Evolutionary conservation across 2,888 invertebrate species (phyloP), one percentile per base, ranked within the genome.

Genomic region (Stegana nigrithorax): DNA sequence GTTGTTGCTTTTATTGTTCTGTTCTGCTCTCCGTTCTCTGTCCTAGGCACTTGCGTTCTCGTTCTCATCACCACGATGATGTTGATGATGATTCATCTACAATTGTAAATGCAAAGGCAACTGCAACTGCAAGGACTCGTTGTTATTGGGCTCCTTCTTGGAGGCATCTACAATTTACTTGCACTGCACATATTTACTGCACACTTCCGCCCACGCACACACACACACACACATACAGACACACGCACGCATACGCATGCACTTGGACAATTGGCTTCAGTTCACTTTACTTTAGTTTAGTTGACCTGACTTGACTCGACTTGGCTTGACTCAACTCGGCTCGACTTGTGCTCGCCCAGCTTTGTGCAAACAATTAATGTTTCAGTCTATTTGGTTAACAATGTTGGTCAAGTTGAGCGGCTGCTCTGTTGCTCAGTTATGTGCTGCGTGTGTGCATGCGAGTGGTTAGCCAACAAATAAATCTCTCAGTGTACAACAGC

Each of bases 361-460:
- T 62, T 67, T 67, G 61, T 61, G 55, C 73, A 74, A 75, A 80
- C 75, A 80, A 81, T 81, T 80, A 81, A 80, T 81, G 80, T 80
- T 78, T 71, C 76, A 80, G 75, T 81, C 73, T 78, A 80, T 81
- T 81, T 81, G 77, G 74, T 74, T 72, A 80, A 81, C 80, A 65
- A 55, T 55, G 53, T 21, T 55, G 27, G 19, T 53, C 29, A 19
- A 19, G 1, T 8, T 29, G 25, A 47, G 1, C 19, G 7, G 45
- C 10, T 32, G 32, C 3, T 32, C 73, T 77, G 75, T 72, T 75
- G 75, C 71, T 71, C 27, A 47, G 8, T 7, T 39, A 32, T 17
- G 36, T 6, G 12, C 23, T 56, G 56, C 6, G 5, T 42, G 12
- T 32, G 25, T n/a, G n/a, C n/a, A 77, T 71, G 75, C 77, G 42